Evolutionary conservation across 2,888 invertebrate species (phyloP), one percentile per base, ranked within the genome.

Genomic region (Drosophila ustulata): DNA sequence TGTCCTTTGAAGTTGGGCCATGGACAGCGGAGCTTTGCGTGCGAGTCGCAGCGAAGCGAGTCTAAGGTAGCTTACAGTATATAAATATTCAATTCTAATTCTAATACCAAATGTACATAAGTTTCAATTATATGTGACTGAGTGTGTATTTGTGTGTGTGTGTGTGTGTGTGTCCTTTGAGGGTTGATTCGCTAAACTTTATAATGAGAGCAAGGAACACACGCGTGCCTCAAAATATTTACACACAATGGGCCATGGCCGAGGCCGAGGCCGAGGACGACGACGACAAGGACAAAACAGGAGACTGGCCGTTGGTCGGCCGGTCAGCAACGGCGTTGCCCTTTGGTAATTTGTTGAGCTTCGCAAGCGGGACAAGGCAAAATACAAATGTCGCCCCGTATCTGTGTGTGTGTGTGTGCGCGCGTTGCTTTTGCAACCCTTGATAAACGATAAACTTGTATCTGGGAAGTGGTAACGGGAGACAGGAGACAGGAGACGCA

Each of bases 151-250:
- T 72, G 41, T 50, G 30, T 58, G 58, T 41, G 53, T 56, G 53
- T 57, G 63, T 62, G 62, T 66, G 58, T 39, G 34, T 32, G 52
- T 57, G 8, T 39, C 25, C 41, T 62, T 57, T 64, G 69, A 77
- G 77, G 76, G 77, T 77, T 75, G 77, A 71, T 71, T 71, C 53
- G 66, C 59, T 63, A 66, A 80, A 80, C 78, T 76, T 75, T 72
- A 82, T 88, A 88, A 88, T 85, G 86, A 85, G 88, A 88, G 88
- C 85, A 78, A 77, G 87, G 65, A 87, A 78, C 80, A 86, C 81
- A 85, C 85, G 83, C 88, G 79, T 88, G 89, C 88, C 87, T 89
- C 88, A 89, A 83, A 89, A 89, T 89, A 89, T 89, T 89, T 89
- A 89, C 83, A 89, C 85, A 89, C 85, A 88, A 84, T 72, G 85